Percentiles rank a stretch among this genome's conserved stretches.
Conservation (phyloP, 2,113 vertebrate genomes). For the Glareola pratincola region DNA sequence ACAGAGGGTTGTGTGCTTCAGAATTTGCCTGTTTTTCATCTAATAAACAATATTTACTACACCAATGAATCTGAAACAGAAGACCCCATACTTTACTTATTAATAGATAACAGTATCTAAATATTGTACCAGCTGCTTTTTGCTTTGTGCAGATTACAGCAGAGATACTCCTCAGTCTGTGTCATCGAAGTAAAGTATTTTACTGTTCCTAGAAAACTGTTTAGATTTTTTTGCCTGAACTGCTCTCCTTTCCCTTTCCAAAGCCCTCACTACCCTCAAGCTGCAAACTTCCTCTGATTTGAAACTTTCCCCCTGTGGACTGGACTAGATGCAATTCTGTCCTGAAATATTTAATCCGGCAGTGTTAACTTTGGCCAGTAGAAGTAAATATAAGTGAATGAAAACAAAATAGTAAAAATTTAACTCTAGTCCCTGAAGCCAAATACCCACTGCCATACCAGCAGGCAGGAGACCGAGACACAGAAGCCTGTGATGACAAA, state of each 20-base stretch:
- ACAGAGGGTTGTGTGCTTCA: not conserved
- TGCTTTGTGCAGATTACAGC: not conserved
- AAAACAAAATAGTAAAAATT: constrained; percentile 42
- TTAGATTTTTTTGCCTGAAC: not conserved
- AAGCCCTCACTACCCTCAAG: not conserved
- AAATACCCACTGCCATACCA: not conserved
- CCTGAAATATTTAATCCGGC: constrained; percentile 44
- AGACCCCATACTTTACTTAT: not conserved
- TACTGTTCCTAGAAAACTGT: not conserved
- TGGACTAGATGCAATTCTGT: not conserved
- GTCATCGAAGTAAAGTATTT: not conserved
- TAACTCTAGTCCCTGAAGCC: constrained; percentile 18
- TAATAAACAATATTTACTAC: not conserved
- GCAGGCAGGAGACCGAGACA: not conserved
- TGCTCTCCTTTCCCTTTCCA: not conserved
- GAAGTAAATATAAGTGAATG: not conserved
- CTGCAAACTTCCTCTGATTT: not conserved
- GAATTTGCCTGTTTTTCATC: not conserved
- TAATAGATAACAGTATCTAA: not conserved
- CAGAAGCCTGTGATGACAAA: constrained; percentile 3
- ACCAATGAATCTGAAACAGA: not conserved
- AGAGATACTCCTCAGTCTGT: not conserved
- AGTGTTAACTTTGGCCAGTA: constrained; percentile 23
- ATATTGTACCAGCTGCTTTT: not conserved
- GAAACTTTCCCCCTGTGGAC: not conserved